A percentile compares a stretch with the other conserved stretches of the same genome.
These are phyloP conservation scores for Parasteatoda lunata DNA, from an alignment of 2,888 invertebrate species.

Conservation along the genomic window DNA sequence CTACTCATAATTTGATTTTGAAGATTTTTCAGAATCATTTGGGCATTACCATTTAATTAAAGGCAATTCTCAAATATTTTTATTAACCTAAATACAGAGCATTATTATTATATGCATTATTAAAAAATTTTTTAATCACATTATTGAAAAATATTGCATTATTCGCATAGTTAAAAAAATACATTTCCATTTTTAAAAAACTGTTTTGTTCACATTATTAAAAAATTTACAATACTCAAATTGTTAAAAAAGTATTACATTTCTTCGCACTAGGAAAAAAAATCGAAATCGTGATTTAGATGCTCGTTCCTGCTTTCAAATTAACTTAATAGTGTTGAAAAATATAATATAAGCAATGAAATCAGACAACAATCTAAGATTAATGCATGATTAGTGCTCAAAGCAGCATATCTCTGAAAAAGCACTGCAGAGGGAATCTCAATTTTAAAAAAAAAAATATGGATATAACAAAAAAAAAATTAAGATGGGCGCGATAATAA, in stretches of 20 bases:
- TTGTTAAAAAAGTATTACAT: not conserved
- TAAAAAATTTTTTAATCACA: too few relatives aligned
- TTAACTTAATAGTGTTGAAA: conserved; percentile 22
- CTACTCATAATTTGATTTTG: too few relatives aligned
- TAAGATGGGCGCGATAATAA: conserved; percentile 15
- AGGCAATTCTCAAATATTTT: too few relatives aligned
- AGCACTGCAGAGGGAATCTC: conserved; percentile 15
- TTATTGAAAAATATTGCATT: too few relatives aligned
- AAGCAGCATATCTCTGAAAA: conserved; percentile 16
- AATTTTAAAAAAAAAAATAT: conserved; percentile 35
- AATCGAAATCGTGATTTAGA: not conserved
- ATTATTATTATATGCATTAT: too few relatives aligned
- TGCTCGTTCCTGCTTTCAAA: not conserved
- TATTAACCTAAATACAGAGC: too few relatives aligned
- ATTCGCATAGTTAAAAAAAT: too few relatives aligned
- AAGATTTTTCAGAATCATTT: too few relatives aligned
- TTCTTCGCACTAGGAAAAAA: not conserved
- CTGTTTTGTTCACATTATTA: too few relatives aligned
- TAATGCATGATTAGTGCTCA: conserved; percentile 56
- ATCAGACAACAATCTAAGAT: conserved; percentile 10
- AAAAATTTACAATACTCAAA: conserved; percentile 21
- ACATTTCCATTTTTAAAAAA: too few relatives aligned
- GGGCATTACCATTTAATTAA: too few relatives aligned
- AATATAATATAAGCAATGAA: conserved; percentile 33
- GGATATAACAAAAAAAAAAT: conserved; percentile 25